A percentile compares a stretch with the other conserved stretches of the same genome.
phyloP scores from a whole-genome alignment of 2,113 vertebrate genomes.

The Mesitornis unicolor region DNA sequence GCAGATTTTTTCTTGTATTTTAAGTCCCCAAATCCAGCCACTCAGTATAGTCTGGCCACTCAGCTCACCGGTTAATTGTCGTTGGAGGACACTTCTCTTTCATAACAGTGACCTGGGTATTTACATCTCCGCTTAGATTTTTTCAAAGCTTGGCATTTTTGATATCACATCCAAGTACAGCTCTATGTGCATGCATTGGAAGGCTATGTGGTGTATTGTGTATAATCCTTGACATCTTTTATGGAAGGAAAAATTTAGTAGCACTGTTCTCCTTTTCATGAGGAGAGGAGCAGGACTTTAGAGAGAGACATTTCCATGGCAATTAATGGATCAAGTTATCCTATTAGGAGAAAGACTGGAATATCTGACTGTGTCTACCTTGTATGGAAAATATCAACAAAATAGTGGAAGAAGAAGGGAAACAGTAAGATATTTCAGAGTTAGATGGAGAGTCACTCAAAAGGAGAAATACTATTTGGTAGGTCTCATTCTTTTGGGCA shows the following conservation, averaged over 20 bases:
- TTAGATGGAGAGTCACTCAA: neutral
- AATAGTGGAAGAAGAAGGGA: neutral
- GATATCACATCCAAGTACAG: neutral
- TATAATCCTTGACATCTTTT: neutral
- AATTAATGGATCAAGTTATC: neutral
- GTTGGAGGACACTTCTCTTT: neutral
- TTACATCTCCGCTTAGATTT: neutral
- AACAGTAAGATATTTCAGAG: neutral
- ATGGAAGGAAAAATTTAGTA: neutral
- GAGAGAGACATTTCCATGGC: neutral
- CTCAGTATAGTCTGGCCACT: neutral
- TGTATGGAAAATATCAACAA: neutral
- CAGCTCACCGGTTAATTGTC: neutral
- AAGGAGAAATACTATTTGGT: neutral
- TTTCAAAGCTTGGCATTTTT: neutral
- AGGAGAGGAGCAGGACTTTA: neutral
- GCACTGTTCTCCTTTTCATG: neutral
- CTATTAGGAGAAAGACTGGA: neutral
- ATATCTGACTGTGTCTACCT: neutral
- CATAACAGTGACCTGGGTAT: neutral
- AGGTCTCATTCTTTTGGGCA: neutral
- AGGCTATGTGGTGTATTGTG: neutral
- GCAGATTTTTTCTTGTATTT: neutral
- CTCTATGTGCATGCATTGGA: neutral
- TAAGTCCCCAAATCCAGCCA: neutral